Base-by-base conservation (phyloP, 1,140 invertebrate species). In the Scaptodrosophila lebanonensis region DNA sequence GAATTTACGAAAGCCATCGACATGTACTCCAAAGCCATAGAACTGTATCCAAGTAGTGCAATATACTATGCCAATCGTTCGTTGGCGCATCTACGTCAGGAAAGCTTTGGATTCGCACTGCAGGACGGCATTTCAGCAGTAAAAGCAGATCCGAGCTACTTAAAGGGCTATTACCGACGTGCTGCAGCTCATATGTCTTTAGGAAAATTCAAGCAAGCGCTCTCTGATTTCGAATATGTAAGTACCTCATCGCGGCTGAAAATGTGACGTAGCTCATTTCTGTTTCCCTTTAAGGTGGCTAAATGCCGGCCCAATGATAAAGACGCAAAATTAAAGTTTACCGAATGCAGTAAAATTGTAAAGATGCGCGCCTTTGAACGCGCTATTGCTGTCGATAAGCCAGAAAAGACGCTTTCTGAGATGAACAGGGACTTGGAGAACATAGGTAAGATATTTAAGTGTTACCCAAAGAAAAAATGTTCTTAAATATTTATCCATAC, bases 101-200 rank as follows among this genome's bases (percentile, higher is more conserved):
- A 99, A 89, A 95, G 93, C 86, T 99, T 97, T 88, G 97, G 97
- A 17, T 96, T 94, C 87, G 97, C 97, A 0, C 87, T 99, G 27
- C 88, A 88, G 18, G 98, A 99, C 91, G 98, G 98, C 4, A 92
- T 94, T 0, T 94, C 94, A 87, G 94, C 98, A 1, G 94, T 99
- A 35, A 93, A 96, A 87, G 82, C 97, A 40, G 96, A 99, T 88
- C 93, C 91, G 65, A 91, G 90, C 29, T 99, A 99, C 88, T 89
- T 98, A 3, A 99, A 99, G 88, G 97, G 95, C 8, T 95, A 94
- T 75, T 99, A 99, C 87, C 93, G 98, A 83, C 89, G 98, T 86
- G 98, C 98, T 0, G 95, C 95, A 0, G 95, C 98, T 27, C 92
- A 98, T 72, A 99, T 99, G 97, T 96, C 97, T 18, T 88, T 99